Evolutionary conservation across 2,888 invertebrate species (phyloP).

Genomic region (Volucella zonaria): DNA sequence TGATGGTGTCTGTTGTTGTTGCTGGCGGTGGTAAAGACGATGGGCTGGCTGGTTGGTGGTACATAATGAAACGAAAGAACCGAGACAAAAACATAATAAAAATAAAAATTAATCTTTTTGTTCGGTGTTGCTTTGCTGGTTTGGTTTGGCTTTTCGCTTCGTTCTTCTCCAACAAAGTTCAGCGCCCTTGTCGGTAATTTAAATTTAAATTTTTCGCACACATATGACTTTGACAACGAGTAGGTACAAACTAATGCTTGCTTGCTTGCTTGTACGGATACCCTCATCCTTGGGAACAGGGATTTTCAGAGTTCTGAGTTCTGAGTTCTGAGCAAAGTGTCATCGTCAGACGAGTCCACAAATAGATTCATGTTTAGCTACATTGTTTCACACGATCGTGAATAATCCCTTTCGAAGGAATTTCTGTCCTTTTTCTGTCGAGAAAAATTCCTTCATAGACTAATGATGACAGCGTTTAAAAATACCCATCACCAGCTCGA

Average conservation of each 20-base stretch:
- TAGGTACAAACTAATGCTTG: too few relatives aligned
- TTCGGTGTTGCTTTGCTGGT: neutral
- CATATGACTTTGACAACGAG: neutral
- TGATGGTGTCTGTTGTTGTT: conserved; percentile 8
- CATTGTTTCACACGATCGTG: neutral
- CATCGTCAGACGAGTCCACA: neutral
- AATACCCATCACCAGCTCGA: conserved; percentile 13
- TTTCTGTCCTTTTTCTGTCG: neutral
- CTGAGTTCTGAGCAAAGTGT: neutral
- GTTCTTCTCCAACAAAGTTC: conserved; percentile 40
- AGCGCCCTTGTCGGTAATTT: conserved; percentile 61
- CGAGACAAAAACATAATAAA: conserved; percentile 13
- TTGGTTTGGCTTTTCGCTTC: conserved; percentile 13
- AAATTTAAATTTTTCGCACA: conserved; percentile 50
- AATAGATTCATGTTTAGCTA: conserved; percentile 13
- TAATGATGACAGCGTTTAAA: conserved; percentile 24
- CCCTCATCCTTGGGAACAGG: conserved; percentile 3
- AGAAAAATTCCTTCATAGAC: conserved; percentile 9
- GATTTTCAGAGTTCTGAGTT: neutral
- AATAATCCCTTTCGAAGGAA: neutral
- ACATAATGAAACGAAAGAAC: conserved; percentile 21
- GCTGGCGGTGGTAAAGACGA: neutral
- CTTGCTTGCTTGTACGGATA: neutral
- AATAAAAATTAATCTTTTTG: conserved; percentile 41
- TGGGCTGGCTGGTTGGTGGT: neutral